Evolutionary conservation across 2,113 vertebrate genomes (phyloP), one percentile per base, ranked within the genome.

Genomic region (Paramisgurnus dabryanus): DNA sequence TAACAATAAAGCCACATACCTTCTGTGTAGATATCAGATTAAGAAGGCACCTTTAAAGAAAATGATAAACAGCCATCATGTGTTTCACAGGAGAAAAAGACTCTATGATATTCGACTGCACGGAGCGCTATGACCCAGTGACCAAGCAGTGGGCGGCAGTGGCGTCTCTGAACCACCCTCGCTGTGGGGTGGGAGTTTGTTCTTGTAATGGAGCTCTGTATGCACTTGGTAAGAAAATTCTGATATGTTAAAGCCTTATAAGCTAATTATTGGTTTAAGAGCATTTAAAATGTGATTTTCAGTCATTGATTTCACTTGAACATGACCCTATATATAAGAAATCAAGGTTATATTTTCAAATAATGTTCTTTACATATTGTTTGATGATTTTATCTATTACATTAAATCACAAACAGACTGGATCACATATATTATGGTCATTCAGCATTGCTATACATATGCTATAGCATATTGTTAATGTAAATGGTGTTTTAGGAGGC

Each of bases 91-190:
- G 98, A 72, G 97, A 99, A 86, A 96, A 98, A 79, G 95, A 97
- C 83, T 96, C 97, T 0, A 99, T 99, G 97, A 98, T 99, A 84
- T 99, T 99, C 87, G 96, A 98, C 89, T 98, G 96, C 87, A 95
- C 96, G 0, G 98, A 99, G 87, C 92, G 97, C 82, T 99, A 98
- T 1, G 96, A 99, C 89, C 97, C 97, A 8, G 95, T 98, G 81
- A 97, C 94, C 18, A 99, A 98, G 83, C 97, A 99, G 83, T 99
- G 97, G 97, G 94, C 95, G 0, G 93, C 96, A 2, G 95, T 96
- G 74, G 95, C 97, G 11, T 99, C 96, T 9, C 94, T 99, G 88
- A 99, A 95, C 84, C 94, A 94, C 60, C 97, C 98, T 10, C 96
- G 97, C 9, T 98, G 95, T 87, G 97, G 97, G 45, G 91, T 99